Base-by-base conservation (phyloP, 2,888 invertebrate genomes). In the Papilio protenor region DNA sequence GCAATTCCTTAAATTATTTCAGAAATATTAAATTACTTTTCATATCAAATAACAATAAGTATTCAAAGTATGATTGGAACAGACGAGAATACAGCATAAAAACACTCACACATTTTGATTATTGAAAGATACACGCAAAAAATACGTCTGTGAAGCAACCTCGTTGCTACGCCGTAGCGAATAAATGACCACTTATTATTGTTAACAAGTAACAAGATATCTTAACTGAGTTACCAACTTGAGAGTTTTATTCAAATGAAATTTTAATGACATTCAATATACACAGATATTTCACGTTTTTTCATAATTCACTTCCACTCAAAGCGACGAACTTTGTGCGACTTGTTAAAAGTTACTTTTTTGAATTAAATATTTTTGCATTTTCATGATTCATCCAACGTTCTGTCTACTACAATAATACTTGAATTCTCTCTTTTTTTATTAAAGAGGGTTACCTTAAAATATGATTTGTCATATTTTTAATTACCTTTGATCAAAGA, bases 111-210 rank as follows among this genome's bases (percentile, higher is more conserved):
- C 0, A n/a, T n/a, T 3, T 23, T 72, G 6, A n/a, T 40, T 33
- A 27, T 27, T 66, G 12, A 40, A 66, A 66, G 4, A 52, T 66
- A 66, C 40, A 75, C 40, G 52, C 52, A n/a, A 52, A 75, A 75
- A 52, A 33, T 21, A 69, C 45, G 45, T 69, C 75, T 66, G 55
- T 23, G 52, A 75, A 40, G 66, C 61, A 55, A 52, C 66, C 14
- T 11, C n/a, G 21, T n/a, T 55, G 72, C 72, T 72, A 72, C 72
- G 72, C 23, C 72, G 72, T 72, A 72, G 71, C 52, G 40, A 45
- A 69, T 12, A 72, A 72, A 75, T n/a, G 40, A 75, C 33, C 75
- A 75, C 75, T 75, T 66, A 66, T 74, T 59, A 61, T 66, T 66
- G 40, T 45, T 33, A 55, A 75, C 40, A 66, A 75, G 75, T 52